Base-by-base conservation (phyloP, 2,797 vertebrate genomes). In the Perdix hodgsoniae region DNA sequence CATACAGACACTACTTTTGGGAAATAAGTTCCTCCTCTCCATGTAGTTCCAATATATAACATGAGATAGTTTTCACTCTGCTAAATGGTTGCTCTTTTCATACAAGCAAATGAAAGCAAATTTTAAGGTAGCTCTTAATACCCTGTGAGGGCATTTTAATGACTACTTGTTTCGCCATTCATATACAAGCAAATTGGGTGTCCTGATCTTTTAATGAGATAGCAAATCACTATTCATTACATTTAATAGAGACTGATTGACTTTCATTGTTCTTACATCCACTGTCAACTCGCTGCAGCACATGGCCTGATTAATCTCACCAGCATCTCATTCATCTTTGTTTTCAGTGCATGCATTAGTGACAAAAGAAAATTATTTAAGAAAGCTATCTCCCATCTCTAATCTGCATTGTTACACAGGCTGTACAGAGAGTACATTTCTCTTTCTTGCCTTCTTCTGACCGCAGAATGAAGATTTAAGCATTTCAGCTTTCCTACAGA, bases 391-490 rank as follows among this genome's bases (percentile, higher is more conserved):
- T 49, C 81, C 56, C 8, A 81, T 29, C 39, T 94, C 71, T 76
- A 88, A 79, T 8, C 60, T 90, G 42, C 64, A 84, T 35, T 76
- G 54, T 66, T 88, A 44, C 49, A 80, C 21, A 31, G 23, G 57
- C 59, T 85, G 74, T 69, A 42, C n/a, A 56, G 57, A 77, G 69
- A 71, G n/a, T 80, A 69, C 50, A 73, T 76, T 93, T 77, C 52
- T 69, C 65, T 88, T 83, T 82, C 39, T 47, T 59, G 57, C 5
- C 23, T 14, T 15, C 56, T 79, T 91, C 82, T 72, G 65, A 93
- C 71, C 54, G 67, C 26, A 56, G 78, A 91, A 96, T 47, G 66
- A 91, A 94, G 87, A 91, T 95, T 87, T 89, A 91, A 77, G 65
- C 19, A 77, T 85, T 90, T 93, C 47, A 91, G 88, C 77, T 91